Percentiles rank a stretch among this genome's conserved stretches.
Evolutionary conservation across 2,797 vertebrate genomes (phyloP).

Genomic region (Rachycentron canadum): DNA sequence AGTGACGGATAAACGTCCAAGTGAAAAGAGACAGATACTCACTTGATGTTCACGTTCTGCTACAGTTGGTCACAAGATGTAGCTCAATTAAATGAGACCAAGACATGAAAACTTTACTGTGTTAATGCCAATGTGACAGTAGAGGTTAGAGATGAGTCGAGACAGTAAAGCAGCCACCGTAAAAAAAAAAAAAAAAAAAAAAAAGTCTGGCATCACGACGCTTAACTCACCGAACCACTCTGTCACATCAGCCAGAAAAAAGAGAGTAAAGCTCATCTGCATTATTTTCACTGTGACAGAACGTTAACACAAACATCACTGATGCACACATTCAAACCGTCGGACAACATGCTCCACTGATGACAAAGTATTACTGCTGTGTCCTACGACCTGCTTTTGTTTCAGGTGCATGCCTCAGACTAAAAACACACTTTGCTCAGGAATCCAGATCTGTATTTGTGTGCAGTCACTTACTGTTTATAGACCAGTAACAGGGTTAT

Average conservation of each 20-base stretch:
- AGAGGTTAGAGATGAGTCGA: neutral
- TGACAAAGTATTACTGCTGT: constrained; percentile 18
- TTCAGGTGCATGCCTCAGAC: constrained; percentile 1
- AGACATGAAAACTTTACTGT: neutral
- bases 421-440: neutral
- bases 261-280: neutral
- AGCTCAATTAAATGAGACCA: neutral
- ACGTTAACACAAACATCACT: constrained; percentile 2
- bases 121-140: neutral
- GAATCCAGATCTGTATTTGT: constrained; percentile 32
- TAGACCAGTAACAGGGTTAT: constrained; percentile 26
- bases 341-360: neutral
- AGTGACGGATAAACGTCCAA: too few species aligned
- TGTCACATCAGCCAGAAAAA: neutral
- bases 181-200: constrained; percentile 8
- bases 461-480: constrained; percentile 22
- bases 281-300: neutral
- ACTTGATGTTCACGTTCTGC: neutral
- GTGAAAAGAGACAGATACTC: too few species aligned
- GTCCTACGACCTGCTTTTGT: constrained; percentile 30
- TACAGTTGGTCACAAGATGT: neutral
- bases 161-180: neutral
- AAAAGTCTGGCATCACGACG: neutral
- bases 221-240: constrained; percentile 26
- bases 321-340: constrained; percentile 13